Evolutionary conservation across 2,113 vertebrate genomes (phyloP).

Genomic region (Perca fluviatilis): DNA sequence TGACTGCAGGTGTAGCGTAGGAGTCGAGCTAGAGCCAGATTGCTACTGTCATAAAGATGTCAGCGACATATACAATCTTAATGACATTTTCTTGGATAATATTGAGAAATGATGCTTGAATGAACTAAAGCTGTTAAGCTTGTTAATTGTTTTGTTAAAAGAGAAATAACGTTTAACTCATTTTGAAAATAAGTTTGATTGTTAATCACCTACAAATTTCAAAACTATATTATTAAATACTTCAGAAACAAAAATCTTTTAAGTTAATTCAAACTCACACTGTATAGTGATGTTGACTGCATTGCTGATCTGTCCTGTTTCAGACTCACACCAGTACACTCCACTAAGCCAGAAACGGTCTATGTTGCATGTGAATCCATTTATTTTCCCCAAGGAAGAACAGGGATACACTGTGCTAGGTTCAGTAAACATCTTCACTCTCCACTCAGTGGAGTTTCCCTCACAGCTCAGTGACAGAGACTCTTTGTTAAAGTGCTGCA

Average conservation of each 20-base stretch:
- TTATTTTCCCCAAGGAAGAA: background rate
- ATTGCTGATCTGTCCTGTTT: slow-evolving; percentile 8
- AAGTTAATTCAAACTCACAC: background rate
- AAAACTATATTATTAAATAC: background rate
- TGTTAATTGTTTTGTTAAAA: background rate
- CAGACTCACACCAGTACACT: slow-evolving; percentile 23
- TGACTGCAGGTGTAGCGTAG: too few relatives aligned
- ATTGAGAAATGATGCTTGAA: background rate
- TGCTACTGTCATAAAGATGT: background rate
- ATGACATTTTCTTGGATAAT: background rate
- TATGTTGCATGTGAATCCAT: background rate
- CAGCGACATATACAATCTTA: background rate
- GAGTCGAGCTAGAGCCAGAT: background rate
- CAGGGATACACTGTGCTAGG: rapidly evolving
- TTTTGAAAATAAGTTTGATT: background rate
- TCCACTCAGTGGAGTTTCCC: slow-evolving; percentile 53
- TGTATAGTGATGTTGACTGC: background rate
- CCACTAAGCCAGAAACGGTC: rapidly evolving
- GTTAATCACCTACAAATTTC: background rate
- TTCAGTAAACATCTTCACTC: background rate
- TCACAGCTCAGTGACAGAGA: slow-evolving; percentile 42
- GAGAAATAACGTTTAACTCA: background rate
- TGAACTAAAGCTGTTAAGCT: background rate
- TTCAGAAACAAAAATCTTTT: background rate
- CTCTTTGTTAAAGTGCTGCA: slow-evolving; percentile 35